These are phyloP conservation scores for Chloroceryle amazona DNA, from an alignment of 2,797 vertebrate species.

Conservation along the genomic window DNA sequence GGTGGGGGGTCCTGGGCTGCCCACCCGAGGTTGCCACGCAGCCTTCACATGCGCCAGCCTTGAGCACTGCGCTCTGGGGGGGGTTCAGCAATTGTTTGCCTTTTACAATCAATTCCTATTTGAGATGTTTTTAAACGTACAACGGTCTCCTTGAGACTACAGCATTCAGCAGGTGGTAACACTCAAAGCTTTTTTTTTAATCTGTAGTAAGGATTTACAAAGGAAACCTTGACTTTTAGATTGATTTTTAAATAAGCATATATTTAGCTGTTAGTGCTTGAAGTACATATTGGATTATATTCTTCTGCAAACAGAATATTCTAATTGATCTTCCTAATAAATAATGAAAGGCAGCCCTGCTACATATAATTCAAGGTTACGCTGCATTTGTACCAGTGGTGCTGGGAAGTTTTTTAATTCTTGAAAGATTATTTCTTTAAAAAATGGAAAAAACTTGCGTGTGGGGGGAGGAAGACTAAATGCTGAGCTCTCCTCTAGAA, in stretches of 20 bases:
- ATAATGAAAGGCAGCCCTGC: slow-evolving; percentile 71
- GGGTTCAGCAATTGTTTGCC: background rate
- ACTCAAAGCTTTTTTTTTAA: slow-evolving; percentile 4
- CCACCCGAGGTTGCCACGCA: fast-evolving
- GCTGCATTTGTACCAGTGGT: slow-evolving; percentile 16
- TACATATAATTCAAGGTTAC: slow-evolving; percentile 82
- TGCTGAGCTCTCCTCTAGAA: slow-evolving; percentile 11
- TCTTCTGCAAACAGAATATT: slow-evolving; percentile 76
- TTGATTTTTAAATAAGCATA: slow-evolving; percentile 85
- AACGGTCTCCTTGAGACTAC: slow-evolving; percentile 26
- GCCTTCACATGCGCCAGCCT: fast-evolving
- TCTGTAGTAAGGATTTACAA: slow-evolving; percentile 65
- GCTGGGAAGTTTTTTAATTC: background rate
- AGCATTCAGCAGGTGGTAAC: slow-evolving; percentile 23
- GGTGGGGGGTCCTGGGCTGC: fast-evolving
- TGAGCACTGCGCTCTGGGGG: background rate
- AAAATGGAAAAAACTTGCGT: background rate
- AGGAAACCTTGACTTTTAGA: slow-evolving; percentile 75
- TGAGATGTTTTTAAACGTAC: background rate
- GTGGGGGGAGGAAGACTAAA: background rate
- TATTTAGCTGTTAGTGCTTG: slow-evolving; percentile 83
- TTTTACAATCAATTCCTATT: background rate
- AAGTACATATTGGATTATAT: slow-evolving; percentile 73
- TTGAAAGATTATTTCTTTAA: slow-evolving; percentile 40
- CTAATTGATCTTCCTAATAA: slow-evolving; percentile 85